phyloP scores from a whole-genome alignment of 1,140 invertebrate genomes.

The Drosophila bipectinata region DNA sequence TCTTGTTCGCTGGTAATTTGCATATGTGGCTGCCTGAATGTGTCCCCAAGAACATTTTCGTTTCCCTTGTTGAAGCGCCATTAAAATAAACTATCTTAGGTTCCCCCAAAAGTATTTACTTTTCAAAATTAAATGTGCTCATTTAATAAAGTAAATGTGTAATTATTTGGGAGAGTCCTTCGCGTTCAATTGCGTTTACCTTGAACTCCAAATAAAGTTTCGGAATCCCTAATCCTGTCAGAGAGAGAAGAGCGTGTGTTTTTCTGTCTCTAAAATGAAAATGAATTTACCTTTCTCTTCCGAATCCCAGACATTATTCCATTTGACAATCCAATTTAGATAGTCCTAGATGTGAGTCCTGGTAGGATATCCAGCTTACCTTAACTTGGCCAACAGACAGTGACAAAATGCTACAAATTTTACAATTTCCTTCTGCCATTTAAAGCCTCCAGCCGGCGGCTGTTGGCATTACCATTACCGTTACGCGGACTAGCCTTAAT shows the following conservation, averaged over 20 bases:
- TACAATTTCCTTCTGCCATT: conserved; percentile 73
- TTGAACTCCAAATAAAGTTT: neutral
- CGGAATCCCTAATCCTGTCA: too few relatives aligned
- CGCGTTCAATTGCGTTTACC: neutral
- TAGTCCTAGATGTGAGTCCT: conserved; percentile 5
- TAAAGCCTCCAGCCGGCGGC: conserved; percentile 55
- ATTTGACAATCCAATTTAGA: conserved; percentile 33
- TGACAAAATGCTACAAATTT: conserved; percentile 73
- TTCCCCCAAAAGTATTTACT: conserved; percentile 1
- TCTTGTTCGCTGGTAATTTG: conserved; percentile 43
- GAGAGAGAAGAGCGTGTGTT: neutral
- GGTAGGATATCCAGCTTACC: conserved; percentile 20
- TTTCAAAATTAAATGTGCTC: neutral
- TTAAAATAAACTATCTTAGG: conserved; percentile 11
- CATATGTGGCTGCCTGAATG: conserved; percentile 27
- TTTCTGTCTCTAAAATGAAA: neutral
- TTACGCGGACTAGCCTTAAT: conserved; percentile 74
- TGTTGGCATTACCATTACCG: conserved; percentile 72
- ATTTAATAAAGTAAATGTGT: neutral
- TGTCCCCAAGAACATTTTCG: conserved; percentile 5
- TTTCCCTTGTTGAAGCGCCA: neutral
- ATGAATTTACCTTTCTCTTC: conserved; percentile 13
- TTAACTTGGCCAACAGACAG: conserved; percentile 46
- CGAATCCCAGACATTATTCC: conserved; percentile 6
- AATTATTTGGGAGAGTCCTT: neutral